phyloP scores from a whole-genome alignment of 2,888 invertebrate genomes.

The Cecidostiba fungosa region DNA sequence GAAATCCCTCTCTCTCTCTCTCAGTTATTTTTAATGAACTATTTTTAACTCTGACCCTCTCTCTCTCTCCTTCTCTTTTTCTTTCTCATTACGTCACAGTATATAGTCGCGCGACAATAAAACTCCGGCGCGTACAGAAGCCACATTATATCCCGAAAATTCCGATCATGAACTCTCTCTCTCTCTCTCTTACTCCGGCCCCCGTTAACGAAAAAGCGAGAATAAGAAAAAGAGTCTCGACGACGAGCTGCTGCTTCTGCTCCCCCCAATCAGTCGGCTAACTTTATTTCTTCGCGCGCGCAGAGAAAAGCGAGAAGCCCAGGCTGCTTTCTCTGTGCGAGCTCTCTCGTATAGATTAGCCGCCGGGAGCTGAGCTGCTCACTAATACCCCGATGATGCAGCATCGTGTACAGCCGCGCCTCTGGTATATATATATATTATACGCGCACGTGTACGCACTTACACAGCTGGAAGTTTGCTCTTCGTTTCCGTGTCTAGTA shows the following conservation, averaged over 20 bases:
- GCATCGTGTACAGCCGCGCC: not conserved
- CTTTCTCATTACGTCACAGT: constrained; percentile 38
- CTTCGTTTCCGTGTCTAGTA: not conserved
- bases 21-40: constrained; percentile 46
- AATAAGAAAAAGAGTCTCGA: not conserved
- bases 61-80: constrained; percentile 1
- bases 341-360: constrained; percentile 37
- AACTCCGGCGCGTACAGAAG: not conserved
- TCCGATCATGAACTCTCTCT: constrained; percentile 45
- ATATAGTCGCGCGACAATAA: too few relatives aligned
- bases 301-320: not conserved
- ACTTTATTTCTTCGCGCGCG: constrained; percentile 47
- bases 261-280: constrained; percentile 53
- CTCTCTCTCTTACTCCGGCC: not conserved
- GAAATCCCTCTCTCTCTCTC: not conserved
- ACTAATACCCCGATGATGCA: constrained; percentile 26
- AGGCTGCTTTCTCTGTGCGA: not conserved
- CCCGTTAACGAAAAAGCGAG: constrained; percentile 20
- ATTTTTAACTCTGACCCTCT: constrained; percentile 40
- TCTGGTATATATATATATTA: not conserved
- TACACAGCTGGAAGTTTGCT: constrained; percentile 6
- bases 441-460: constrained; percentile 5
- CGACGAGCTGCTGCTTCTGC: not conserved
- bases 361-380: constrained; percentile 3
- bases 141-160: constrained; percentile 31